phyloP scores from a whole-genome alignment of 2,888 invertebrate genomes.

The Xanthia togata region DNA sequence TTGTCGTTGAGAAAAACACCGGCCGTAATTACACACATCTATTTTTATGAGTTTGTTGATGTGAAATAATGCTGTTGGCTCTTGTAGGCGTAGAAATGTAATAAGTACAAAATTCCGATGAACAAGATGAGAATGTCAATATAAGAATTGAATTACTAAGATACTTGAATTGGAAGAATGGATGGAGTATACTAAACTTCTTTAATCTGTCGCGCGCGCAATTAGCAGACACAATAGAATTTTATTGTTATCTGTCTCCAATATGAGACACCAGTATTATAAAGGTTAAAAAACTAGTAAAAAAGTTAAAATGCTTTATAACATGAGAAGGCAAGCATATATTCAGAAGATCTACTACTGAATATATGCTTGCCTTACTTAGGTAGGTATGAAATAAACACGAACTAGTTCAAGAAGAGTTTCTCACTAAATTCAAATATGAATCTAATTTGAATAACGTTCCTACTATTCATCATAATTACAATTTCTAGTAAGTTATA shows the following conservation, averaged over 20 bases:
- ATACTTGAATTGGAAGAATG: not conserved
- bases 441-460: slow-evolving; percentile 6
- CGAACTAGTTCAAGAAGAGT: not conserved
- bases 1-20: slow-evolving; percentile 62
- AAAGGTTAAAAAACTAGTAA: no score
- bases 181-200: not conserved
- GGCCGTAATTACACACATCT: slow-evolving; percentile 63
- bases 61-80: slow-evolving; percentile 60
- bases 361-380: no score
- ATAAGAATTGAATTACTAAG: slow-evolving; percentile 2
- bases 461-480: slow-evolving; percentile 36
- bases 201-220: no score
- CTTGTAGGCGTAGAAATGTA: slow-evolving; percentile 29
- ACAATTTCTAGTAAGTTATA: slow-evolving; percentile 47
- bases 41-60: slow-evolving; percentile 68
- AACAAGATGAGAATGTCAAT: slow-evolving; percentile 11
- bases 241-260: no score
- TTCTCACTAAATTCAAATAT: not conserved
- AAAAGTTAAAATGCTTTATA: not conserved
- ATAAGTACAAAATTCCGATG: slow-evolving; percentile 27
- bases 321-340: fast-evolving
- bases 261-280: no score
- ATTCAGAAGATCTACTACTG: no score
- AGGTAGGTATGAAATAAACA: not conserved
- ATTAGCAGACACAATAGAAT: no score